phyloP scores from a whole-genome alignment of 2,888 invertebrate species.

The Scaptomyza polygonia region DNA sequence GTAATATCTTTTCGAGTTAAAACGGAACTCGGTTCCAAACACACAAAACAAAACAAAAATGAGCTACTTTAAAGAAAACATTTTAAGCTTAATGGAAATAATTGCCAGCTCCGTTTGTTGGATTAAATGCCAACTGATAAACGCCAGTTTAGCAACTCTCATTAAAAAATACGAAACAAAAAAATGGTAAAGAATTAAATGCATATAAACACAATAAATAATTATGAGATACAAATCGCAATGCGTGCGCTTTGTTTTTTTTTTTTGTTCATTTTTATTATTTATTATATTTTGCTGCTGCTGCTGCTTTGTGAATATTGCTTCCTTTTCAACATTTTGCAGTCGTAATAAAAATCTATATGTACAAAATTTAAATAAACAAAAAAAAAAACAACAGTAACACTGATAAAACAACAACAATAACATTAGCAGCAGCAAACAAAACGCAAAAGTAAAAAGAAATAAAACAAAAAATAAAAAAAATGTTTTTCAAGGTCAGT shows the following conservation, averaged over 20 bases:
- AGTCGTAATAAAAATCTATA: constrained; percentile 38
- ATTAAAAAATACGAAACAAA: constrained; percentile 29
- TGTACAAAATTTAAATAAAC: constrained; percentile 58
- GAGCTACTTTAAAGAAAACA: constrained; percentile 12
- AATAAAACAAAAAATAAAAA: constrained; percentile 74
- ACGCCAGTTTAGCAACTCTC: constrained; percentile 36
- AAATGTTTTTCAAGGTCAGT: constrained; percentile 76
- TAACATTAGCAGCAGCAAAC: constrained; percentile 42
- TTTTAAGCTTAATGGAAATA: constrained; percentile 44
- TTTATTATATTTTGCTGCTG: constrained; percentile 42
- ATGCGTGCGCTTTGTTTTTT: constrained; percentile 33
- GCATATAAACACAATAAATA: constrained; percentile 49
- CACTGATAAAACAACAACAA: constrained; percentile 24
- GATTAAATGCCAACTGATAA: constrained; percentile 66
- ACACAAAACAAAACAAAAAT: constrained; percentile 19
- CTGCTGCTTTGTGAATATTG: constrained; percentile 49
- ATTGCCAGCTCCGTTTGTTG: constrained; percentile 46
- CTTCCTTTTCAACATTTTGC: constrained; percentile 69
- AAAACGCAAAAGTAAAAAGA: constrained; percentile 69
- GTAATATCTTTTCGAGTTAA: neutral
- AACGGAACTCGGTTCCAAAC: no score
- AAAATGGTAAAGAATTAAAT: constrained; percentile 50
- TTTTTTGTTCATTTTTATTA: constrained; percentile 33
- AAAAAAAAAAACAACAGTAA: constrained; percentile 66
- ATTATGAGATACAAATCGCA: constrained; percentile 43